Evolutionary conservation across 2,797 vertebrate genomes (phyloP), one percentile per base, ranked within the genome.

Genomic region (Remorina albescens): DNA sequence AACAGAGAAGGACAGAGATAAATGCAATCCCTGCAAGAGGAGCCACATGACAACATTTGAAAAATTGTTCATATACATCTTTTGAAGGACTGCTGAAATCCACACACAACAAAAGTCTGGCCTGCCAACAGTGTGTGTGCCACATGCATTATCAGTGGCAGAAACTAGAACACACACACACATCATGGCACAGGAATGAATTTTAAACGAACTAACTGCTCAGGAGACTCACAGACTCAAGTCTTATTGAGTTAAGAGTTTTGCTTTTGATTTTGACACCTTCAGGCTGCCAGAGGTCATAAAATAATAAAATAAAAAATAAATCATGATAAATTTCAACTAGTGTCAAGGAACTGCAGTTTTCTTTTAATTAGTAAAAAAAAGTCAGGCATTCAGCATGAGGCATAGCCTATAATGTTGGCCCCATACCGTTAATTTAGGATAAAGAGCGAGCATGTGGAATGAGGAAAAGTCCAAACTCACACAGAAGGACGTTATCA

Each of bases 41-140:
- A 91, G 87, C 66, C 80, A 81, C 36, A 58, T 84, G 87, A 71
- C 82, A 83, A 39, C 73, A 41, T 74, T 53, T 88, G 77, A 90
- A 84, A 80, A 65, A 88, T 76, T 39, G 63, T 46, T 83, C 55
- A 80, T 89, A 88, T 80, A 87, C 71, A 49, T 84, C 63, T 75
- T 37, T 46, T 13, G 59, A 91, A 90, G 32, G 82, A 83, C n/a
- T 71, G 83, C 1, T 78, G 78, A 89, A 89, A 89, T 62, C 0
- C 44, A 67, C 56, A 41, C 13, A 2, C 85, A 85, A 85, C 70
- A 68, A 70, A 72, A 28, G 26, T 49, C 15, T 58, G 67, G 23
- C 30, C 58, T 56, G 56, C 8, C 42, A 0, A 63, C 23, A 28
- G n/a, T 15, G 23, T 34, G 64, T 44, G 1, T 51, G 39, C 46